A percentile compares a stretch with the other conserved stretches of the same genome.
phyloP scores from a whole-genome alignment of 2,888 invertebrate genomes.

The Unio delphinus region DNA sequence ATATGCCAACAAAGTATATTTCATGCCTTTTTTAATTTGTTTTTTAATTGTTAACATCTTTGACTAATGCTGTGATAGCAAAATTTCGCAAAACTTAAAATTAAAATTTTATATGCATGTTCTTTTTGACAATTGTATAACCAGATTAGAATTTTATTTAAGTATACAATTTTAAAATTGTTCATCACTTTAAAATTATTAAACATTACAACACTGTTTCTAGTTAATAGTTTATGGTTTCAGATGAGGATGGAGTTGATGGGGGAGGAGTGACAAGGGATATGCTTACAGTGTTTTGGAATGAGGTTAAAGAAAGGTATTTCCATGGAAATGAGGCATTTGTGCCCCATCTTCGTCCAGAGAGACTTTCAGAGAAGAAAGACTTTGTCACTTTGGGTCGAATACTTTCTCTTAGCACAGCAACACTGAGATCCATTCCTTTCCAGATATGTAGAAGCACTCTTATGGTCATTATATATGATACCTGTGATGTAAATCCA shows the following conservation, averaged over 20 bases:
- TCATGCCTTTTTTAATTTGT: too few species aligned
- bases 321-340: slow-evolving; percentile 5
- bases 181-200: too few species aligned
- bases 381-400: slow-evolving; percentile 6
- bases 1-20: too few species aligned
- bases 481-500: not conserved
- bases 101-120: too few species aligned
- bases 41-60: too few species aligned
- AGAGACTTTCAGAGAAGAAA: not conserved
- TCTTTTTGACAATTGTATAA: too few species aligned
- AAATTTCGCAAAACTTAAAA: too few species aligned
- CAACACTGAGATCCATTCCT: slow-evolving; percentile 3
- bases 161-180: too few species aligned
- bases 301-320: slow-evolving; percentile 3
- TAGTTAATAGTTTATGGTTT: not conserved
- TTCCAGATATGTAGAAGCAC: slow-evolving; percentile 6
- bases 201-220: too few species aligned
- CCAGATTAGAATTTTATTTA: too few species aligned
- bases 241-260: slow-evolving; percentile 3
- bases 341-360: slow-evolving; percentile 1
- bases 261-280: slow-evolving; percentile 4
- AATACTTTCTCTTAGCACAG: slow-evolving; percentile 4
- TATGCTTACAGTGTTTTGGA: slow-evolving; percentile 3
- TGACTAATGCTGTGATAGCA: too few species aligned
- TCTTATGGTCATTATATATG: slow-evolving; percentile 4